Base-by-base conservation (phyloP, 30 jellyfish, hydroid and myxozoan genomes). In the Catostylus mosaicus region DNA sequence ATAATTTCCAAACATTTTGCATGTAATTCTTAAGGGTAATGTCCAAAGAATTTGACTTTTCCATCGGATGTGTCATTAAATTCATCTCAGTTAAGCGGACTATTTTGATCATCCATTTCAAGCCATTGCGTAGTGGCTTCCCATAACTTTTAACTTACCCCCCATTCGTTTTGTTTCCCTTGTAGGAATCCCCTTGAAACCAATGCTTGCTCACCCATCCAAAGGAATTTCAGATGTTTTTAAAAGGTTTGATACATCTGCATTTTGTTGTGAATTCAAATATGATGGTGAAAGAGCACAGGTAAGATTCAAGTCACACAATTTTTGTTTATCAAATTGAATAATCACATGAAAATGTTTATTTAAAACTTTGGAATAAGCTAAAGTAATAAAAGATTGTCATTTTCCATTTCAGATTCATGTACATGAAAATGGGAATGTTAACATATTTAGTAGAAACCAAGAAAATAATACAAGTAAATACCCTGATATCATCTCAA, bases 221-320 rank as follows among this genome's bases (percentile, higher is more conserved):
- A 94, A 94, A 62, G 97, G 97, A 60, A 78, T 94, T 24, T 46
- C 95, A 43, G 99, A 94, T 32, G 97, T 94, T 24, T 81, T 87
- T 37, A 94, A 83, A 60, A 74, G 99, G 43, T 94, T 94, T 56
- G 99, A 88, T 33, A 73, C 79, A 22, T 91, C 96, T 1, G 96
- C 90, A 9, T 87, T 87, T 43, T 50, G 91, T 43, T 94, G 97
- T 75, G 99, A 94, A 75, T 94, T 74, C 74, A 94, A 94, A 35
- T 94, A 94, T 47, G 99, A 94, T 76, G 99, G 99, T 18, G 99
- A 94, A 81, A 68, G 99, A 23, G 99, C 99, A 24, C 99, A 94
- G 92, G 97, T 89, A 63, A 26, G 40, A 26, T 27, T 50, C 63
- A 50, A 43, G 54, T 43, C 54, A 43, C 16, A 16, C 8, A 60